These are phyloP conservation scores for Eospalax fontanierii DNA, from an alignment of 2,797 vertebrate species.

Conservation along the genomic window DNA sequence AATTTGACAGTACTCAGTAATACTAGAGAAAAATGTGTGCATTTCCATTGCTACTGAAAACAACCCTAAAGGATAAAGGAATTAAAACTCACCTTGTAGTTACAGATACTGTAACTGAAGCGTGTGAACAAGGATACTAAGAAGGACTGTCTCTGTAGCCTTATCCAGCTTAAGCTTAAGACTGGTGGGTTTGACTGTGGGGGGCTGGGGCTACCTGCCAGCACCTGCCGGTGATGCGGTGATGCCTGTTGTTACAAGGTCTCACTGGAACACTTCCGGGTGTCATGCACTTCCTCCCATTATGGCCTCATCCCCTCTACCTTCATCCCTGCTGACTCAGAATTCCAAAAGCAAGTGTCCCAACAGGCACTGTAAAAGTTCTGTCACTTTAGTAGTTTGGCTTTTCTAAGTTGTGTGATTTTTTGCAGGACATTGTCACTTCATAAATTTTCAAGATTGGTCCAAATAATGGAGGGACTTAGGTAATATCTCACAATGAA, in stretches of 20 bases:
- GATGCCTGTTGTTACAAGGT: not conserved
- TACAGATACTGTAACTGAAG: not conserved
- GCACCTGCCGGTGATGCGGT: not conserved
- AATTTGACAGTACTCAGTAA: not conserved
- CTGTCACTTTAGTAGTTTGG: not conserved
- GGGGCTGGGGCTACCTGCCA: not conserved
- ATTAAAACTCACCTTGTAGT: not conserved
- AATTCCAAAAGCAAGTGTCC: constrained; percentile 9
- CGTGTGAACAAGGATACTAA: not conserved
- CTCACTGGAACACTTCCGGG: not conserved
- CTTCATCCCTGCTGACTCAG: not conserved
- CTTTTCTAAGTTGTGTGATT: not conserved
- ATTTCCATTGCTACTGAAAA: constrained; percentile 39
- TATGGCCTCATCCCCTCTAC: not conserved
- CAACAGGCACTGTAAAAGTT: not conserved
- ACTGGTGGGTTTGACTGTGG: not conserved
- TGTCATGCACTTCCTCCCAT: not conserved
- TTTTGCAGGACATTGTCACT: too few relatives aligned
- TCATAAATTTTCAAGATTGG: too few relatives aligned
- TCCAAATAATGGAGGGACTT: too few relatives aligned
- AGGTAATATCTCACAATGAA: too few relatives aligned
- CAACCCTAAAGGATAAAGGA: not conserved
- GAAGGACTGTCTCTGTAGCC: not conserved
- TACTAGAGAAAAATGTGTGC: not conserved
- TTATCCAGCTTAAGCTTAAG: not conserved